Evolutionary conservation across 1,140 invertebrate species (phyloP), one percentile per base, ranked within the genome.

Genomic region (Drosophila tani): DNA sequence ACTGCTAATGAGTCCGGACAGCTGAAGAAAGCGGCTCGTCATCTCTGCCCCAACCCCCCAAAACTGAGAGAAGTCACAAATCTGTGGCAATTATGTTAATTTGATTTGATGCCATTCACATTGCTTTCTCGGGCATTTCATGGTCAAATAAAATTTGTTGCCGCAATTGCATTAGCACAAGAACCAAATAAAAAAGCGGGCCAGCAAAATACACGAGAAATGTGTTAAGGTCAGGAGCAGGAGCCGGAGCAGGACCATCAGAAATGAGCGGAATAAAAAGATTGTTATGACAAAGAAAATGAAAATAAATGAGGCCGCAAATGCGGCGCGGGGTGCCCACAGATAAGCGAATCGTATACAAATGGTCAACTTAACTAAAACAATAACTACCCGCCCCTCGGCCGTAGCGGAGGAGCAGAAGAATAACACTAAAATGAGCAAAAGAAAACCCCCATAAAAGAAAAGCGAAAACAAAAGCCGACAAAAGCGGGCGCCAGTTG

Each of bases 301-400:
- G 84, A 90, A 88, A 88, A 88, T 90, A 88, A 88, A 88, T 88
- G 84, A 88, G 84, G 85, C 84, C 84, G 82, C 81, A 88, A 88
- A 88, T 88, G 85, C 74, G 50, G 24, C 12, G 21, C 32, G 8
- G 43, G 35, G 38, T 24, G 65, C 17, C 80, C 82, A 75, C 82
- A 85, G 80, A 81, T 70, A 69, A 68, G 81, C 79, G 75, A 88
- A 84, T 90, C 87, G 84, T 88, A 88, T 88, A 88, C 84, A 88
- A 88, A 88, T 88, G 84, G 84, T 88, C 84, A 88, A 88, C 84
- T 88, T 88, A 88, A 88, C 84, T 88, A 90, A 88, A 88, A 88
- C 84, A 88, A 88, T 90, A 83, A 88, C 69, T 71, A 56, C 64
- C 55, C 29, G 8, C 55, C 55, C 15, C 73, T 9, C 14, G 32